A percentile compares a stretch with the other conserved stretches of the same genome.
These are phyloP conservation scores for Gopherus flavomarginatus DNA, from an alignment of 2,113 vertebrate genomes.

Conservation along the genomic window DNA sequence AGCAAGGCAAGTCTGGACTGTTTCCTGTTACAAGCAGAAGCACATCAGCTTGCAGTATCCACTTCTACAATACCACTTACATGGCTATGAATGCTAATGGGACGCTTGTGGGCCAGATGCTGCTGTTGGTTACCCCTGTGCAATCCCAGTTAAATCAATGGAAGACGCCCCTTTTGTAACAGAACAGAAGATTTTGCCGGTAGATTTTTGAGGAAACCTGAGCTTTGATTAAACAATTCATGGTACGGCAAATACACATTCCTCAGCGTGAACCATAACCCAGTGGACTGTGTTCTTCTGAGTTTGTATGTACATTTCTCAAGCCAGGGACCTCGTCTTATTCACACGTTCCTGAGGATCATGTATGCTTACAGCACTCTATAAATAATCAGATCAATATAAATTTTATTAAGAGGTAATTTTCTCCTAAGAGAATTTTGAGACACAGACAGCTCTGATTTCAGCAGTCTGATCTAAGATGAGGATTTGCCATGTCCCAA, in stretches of 20 bases:
- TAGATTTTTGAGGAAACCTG: neutral
- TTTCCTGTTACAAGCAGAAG: neutral
- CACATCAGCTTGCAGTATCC: fast-evolving
- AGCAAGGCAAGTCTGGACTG: neutral
- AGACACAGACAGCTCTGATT: neutral
- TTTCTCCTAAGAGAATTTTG: neutral
- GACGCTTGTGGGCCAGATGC: neutral
- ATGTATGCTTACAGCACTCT: neutral
- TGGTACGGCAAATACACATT: neutral
- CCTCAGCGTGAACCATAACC: fast-evolving
- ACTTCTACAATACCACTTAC: neutral
- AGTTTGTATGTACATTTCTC: fast-evolving
- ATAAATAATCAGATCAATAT: neutral
- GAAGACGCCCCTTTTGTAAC: fast-evolving
- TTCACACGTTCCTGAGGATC: neutral
- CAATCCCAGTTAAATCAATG: fast-evolving
- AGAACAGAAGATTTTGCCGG: neutral
- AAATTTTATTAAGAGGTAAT: neutral
- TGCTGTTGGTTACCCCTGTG: fast-evolving
- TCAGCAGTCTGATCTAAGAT: fast-evolving
- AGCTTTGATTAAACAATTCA: neutral
- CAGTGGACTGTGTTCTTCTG: fast-evolving
- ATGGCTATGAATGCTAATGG: neutral
- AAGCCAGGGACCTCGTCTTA: neutral
- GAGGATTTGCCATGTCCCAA: neutral